Percentiles rank a stretch among this genome's conserved stretches.
These are phyloP conservation scores for Metaphire vulgaris DNA, from an alignment of 1,140 invertebrate species.

Conservation along the genomic window DNA sequence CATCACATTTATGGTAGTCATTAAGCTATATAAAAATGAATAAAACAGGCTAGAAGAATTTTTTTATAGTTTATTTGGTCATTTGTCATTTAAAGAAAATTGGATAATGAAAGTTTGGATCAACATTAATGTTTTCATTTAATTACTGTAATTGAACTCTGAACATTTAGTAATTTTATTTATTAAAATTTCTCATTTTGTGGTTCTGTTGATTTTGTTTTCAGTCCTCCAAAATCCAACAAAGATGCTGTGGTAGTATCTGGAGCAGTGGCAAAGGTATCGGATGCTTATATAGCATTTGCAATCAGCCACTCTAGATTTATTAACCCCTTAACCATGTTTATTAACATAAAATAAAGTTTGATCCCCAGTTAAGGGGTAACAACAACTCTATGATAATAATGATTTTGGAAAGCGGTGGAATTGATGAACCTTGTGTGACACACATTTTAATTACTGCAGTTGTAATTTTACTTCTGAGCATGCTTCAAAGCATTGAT, in stretches of 20 bases:
- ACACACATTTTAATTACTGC: too few relatives aligned
- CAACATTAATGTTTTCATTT: background rate
- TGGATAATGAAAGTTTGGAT: background rate
- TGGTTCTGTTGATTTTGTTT: background rate
- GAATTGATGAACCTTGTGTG: too few relatives aligned
- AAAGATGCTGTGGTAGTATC: constrained; percentile 18
- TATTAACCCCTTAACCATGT: background rate
- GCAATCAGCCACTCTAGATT: background rate
- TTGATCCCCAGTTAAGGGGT: background rate
- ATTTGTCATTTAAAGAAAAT: background rate
- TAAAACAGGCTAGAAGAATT: background rate
- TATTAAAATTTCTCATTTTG: background rate
- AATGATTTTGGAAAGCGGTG: background rate
- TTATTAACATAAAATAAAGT: background rate
- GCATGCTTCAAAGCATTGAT: too few relatives aligned
- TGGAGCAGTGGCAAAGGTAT: constrained; percentile 14
- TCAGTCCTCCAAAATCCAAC: constrained; percentile 15
- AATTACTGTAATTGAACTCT: background rate
- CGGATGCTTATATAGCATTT: background rate
- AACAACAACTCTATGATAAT: background rate
- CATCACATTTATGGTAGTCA: background rate
- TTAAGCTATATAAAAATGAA: background rate
- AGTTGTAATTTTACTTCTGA: too few relatives aligned
- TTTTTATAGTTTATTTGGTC: background rate
- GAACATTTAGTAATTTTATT: too few relatives aligned